These are phyloP conservation scores for Cacajao melanocephalus DNA, from an alignment of 2,797 vertebrate genomes.

Conservation along the genomic window DNA sequence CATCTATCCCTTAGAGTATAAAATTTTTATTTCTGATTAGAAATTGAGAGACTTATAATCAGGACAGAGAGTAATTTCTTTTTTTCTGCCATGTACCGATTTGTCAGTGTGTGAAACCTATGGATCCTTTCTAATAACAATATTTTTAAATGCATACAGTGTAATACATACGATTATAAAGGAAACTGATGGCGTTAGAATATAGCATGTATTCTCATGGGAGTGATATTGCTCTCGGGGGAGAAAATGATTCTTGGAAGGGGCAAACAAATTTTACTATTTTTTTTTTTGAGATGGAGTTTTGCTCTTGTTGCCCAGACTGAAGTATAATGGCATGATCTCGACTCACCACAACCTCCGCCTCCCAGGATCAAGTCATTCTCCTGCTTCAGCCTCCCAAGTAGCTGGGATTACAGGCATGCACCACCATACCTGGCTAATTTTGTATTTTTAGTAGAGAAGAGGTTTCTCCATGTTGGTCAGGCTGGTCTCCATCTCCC, in stretches of 20 bases:
- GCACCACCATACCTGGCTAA: too few species aligned
- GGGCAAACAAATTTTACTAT: background rate
- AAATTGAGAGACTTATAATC: background rate
- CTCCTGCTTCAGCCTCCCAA: too few species aligned
- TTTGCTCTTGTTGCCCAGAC: too few species aligned
- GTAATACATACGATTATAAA: background rate
- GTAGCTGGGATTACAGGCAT: too few species aligned
- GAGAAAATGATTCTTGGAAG: background rate
- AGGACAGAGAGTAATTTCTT: background rate
- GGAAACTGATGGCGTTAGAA: background rate
- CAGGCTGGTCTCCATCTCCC: too few species aligned
- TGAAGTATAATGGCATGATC: fast-evolving
- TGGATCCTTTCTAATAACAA: background rate
- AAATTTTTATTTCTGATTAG: background rate
- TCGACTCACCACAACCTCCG: too few species aligned
- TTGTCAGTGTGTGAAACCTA: background rate
- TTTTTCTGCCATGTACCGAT: background rate
- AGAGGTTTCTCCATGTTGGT: too few species aligned
- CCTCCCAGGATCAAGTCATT: too few species aligned
- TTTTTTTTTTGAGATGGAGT: too few species aligned
- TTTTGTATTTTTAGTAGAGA: too few species aligned
- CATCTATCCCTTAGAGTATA: background rate
- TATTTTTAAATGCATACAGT: background rate
- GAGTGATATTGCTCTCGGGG: background rate
- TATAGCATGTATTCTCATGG: background rate